Evolutionary conservation across 2,113 vertebrate genomes (phyloP).

Genomic region (Laterallus jamaicensis): DNA sequence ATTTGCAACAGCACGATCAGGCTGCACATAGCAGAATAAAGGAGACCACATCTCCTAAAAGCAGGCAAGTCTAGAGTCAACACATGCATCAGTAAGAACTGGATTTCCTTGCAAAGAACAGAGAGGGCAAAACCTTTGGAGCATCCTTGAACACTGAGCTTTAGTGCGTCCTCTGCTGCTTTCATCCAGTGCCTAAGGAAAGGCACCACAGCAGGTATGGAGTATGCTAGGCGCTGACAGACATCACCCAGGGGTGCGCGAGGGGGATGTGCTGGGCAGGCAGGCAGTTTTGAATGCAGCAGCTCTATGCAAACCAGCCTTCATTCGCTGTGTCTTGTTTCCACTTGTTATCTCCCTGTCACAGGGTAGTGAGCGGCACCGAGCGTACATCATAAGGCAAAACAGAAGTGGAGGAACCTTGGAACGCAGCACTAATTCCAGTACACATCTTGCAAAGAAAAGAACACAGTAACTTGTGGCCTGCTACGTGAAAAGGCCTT

Average conservation of each 20-base stretch:
- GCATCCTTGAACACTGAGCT: not conserved
- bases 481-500: not conserved
- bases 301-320: not conserved
- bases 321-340: not conserved
- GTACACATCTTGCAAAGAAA: not conserved
- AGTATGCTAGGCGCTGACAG: not conserved
- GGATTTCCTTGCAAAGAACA: not conserved
- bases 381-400: fast-evolving
- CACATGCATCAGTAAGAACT: not conserved
- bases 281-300: fast-evolving
- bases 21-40: not conserved
- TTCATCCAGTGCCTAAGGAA: not conserved
- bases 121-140: not conserved
- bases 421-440: not conserved
- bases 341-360: not conserved
- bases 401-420: not conserved
- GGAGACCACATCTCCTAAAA: not conserved
- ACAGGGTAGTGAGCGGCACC: not conserved
- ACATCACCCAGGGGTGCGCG: not conserved
- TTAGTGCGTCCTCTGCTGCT: not conserved
- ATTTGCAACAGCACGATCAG: not conserved
- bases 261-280: fast-evolving
- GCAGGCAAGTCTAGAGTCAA: not conserved
- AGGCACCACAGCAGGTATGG: not conserved
- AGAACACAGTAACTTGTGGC: not conserved